Conservation (phyloP, 2,797 vertebrate species). For the Rhinichthys osculus region DNA sequence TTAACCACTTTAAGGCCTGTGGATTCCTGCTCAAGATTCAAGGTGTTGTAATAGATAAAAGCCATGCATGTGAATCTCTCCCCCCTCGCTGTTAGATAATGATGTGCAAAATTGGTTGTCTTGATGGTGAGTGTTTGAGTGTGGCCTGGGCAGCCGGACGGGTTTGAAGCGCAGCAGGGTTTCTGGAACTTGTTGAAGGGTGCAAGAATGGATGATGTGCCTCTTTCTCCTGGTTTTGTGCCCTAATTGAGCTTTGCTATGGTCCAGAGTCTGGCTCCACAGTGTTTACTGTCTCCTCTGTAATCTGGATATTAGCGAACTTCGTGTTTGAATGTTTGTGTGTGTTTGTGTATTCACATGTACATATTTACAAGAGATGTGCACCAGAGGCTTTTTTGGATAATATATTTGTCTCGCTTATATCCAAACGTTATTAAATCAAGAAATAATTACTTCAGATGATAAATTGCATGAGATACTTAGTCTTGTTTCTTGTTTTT, state of each 20-base stretch:
- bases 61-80: constrained; percentile 27
- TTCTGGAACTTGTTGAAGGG: constrained; percentile 23
- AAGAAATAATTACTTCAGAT: not conserved
- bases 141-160: constrained; percentile 16
- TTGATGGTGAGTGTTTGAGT: constrained; percentile 25
- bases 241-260: constrained; percentile 16
- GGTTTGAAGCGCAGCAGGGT: constrained; percentile 27
- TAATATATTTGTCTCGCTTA: not conserved
- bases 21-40: constrained; percentile 24
- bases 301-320: constrained; percentile 4
- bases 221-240: constrained; percentile 15
- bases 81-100: constrained; percentile 39
- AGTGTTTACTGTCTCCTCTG: constrained; percentile 17
- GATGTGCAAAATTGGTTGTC: constrained; percentile 41
- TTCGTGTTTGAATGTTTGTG: constrained; percentile 17
- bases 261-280: constrained; percentile 22
- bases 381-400: not conserved
- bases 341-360: constrained; percentile 25
- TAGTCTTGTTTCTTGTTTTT: not conserved
- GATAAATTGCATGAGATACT: not conserved
- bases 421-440: constrained; percentile 14
- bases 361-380: constrained; percentile 19
- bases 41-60: constrained; percentile 28
- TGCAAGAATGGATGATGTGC: constrained; percentile 5
- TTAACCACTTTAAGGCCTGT: constrained; percentile 8